Evolutionary conservation across 1,140 invertebrate species (phyloP).

Genomic region (Ylistrum balloti): DNA sequence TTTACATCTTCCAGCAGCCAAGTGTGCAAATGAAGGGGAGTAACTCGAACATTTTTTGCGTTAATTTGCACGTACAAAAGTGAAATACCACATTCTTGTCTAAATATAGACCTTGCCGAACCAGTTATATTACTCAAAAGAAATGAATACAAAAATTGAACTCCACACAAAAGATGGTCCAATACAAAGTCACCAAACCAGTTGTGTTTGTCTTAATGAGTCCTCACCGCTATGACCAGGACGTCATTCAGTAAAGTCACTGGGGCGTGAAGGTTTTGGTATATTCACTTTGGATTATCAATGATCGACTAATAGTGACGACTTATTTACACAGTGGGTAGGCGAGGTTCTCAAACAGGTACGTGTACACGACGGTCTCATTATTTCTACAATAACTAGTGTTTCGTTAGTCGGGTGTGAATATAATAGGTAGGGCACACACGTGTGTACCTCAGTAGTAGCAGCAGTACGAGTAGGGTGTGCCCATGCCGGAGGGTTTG

Average conservation of each 20-base stretch:
- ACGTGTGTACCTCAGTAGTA: background rate
- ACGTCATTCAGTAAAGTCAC: background rate
- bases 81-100: conserved; percentile 27
- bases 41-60: background rate
- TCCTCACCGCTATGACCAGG: background rate
- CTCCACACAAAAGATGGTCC: conserved; percentile 24
- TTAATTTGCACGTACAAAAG: background rate
- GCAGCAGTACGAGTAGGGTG: background rate
- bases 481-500: background rate
- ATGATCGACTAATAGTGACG: background rate
- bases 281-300: background rate
- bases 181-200: conserved; percentile 19
- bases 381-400: conserved; percentile 6
- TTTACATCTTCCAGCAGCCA: too few species aligned
- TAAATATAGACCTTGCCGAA: conserved; percentile 1
- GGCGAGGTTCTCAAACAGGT: background rate
- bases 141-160: background rate
- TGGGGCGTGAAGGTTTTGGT: background rate
- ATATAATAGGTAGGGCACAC: background rate
- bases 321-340: background rate
- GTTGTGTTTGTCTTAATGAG: background rate
- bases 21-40: background rate
- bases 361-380: background rate
- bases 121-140: conserved; percentile 23
- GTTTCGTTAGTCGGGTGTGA: background rate